Evolutionary conservation across 1,140 invertebrate species (phyloP).

Genomic region (Streblospio benedicti): DNA sequence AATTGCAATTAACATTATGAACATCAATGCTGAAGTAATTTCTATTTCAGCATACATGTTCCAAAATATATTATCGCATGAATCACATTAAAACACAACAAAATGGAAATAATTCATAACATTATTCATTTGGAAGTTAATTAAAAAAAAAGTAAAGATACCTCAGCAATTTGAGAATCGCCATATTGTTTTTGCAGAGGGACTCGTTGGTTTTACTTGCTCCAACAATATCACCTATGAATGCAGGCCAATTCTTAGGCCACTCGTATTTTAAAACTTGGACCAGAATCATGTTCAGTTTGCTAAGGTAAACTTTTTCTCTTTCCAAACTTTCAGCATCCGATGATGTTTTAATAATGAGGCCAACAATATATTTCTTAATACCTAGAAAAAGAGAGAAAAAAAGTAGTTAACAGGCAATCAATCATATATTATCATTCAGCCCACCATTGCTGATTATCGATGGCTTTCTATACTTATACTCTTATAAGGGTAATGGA

Average conservation of each 20-base stretch:
- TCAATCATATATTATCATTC: too few species aligned
- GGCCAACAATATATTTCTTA: conserved; percentile 95
- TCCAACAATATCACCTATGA: conserved; percentile 97
- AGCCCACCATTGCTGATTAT: too few species aligned
- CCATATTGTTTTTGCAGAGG: conserved; percentile 99
- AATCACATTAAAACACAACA: too few species aligned
- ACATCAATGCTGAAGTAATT: too few species aligned
- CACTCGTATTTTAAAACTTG: conserved; percentile 96
- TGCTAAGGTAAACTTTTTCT: conserved; percentile 95
- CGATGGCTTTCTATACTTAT: too few species aligned
- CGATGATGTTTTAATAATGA: conserved; percentile 97
- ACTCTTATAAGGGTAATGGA: too few species aligned
- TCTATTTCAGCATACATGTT: too few species aligned
- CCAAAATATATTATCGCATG: too few species aligned
- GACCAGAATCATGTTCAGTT: conserved; percentile 97
- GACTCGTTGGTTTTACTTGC: conserved; percentile 98
- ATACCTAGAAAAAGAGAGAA: conserved; percentile 54
- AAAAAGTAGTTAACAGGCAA: conserved; percentile 1
- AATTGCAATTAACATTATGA: too few species aligned
- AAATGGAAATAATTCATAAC: too few species aligned
- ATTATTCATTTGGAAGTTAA: too few species aligned
- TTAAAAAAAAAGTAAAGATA: too few species aligned
- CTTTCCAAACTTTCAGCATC: conserved; percentile 77
- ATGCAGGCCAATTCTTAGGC: conserved; percentile 99
- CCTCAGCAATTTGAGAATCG: conserved; percentile 87